Evolutionary conservation across 2,888 invertebrate species (phyloP), one percentile per base, ranked within the genome.

Genomic region (Drosophila flavopinicola): DNA sequence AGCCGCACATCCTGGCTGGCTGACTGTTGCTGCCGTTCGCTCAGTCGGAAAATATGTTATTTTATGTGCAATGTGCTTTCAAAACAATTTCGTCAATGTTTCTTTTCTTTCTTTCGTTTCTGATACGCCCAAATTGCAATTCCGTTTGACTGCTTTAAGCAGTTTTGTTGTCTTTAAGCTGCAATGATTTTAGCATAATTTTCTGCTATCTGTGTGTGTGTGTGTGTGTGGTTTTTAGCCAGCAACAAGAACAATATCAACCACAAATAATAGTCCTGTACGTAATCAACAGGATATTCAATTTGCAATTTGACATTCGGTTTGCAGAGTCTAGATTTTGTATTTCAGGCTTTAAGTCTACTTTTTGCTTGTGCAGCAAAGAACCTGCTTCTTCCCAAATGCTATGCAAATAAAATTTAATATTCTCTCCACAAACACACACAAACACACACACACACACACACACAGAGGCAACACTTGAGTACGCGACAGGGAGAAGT

Each of bases 31-130:
- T 17, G 17, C 47, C 53, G 59, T 60, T 61, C 47, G 48, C 42
- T 69, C 64, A 82, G 66, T 59, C 39, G 64, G 64, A 64, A 85
- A 78, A 85, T 82, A 71, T 79, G 78, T 82, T 83, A 63, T 78
- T 80, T 82, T 67, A 67, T 78, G 74, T 74, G 67, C 60, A 83
- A 56, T 64, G 41, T 58, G 57, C 64, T 65, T 59, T 53, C 49
- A 65, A 59, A 39, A 42, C 78, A 61, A 73, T 67, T 61, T 56
- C 49, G 38, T 60, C 53, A 58, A 66, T 48, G 37, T 29, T 70
- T 53, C n/a, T 38, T 30, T 24, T 54, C 30, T 30, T 6, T 5
- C 7, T 32, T 44, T 32, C 9, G 9, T 27, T 13, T 27, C 17
- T 53, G 38, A 13, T 44, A 56, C 54, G 56, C 69, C 69, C 41